Percentiles rank a stretch among this genome's conserved stretches.
These are phyloP conservation scores for Lates japonicus DNA, from an alignment of 2,797 vertebrate species.

Conservation along the genomic window DNA sequence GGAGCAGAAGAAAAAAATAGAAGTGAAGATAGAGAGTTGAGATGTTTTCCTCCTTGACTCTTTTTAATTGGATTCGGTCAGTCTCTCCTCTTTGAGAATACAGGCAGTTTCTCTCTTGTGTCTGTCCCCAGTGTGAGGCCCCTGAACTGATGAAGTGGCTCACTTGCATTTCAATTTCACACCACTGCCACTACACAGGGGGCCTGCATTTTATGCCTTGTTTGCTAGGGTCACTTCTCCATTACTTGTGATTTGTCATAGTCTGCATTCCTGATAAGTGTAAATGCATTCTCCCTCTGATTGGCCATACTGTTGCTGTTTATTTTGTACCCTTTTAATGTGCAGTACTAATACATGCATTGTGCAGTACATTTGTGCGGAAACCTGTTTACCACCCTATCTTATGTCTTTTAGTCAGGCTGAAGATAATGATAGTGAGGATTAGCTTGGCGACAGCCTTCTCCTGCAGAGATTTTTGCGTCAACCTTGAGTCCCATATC, in stretches of 20 bases:
- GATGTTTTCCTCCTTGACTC: constrained; percentile 54
- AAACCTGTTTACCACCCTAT: constrained; percentile 17
- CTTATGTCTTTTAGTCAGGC: constrained; percentile 21
- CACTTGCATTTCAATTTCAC: constrained; percentile 72
- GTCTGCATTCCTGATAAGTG: constrained; percentile 2
- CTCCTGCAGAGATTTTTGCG: constrained; percentile 36
- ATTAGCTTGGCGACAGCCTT: constrained; percentile 29
- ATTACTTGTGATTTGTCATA: constrained; percentile 11
- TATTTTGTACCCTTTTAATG: constrained; percentile 5
- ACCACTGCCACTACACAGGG: constrained; percentile 26
- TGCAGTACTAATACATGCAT: constrained; percentile 8
- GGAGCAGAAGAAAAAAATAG: constrained; percentile 21
- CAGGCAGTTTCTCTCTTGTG: constrained; percentile 51
- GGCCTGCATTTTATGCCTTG: constrained; percentile 26
- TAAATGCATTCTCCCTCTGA: constrained; percentile 8
- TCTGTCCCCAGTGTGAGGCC: constrained; percentile 52
- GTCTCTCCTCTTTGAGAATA: constrained; percentile 43
- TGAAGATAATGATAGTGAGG: constrained; percentile 27
- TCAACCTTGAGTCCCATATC: constrained; percentile 47
- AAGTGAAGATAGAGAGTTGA: constrained; percentile 14
- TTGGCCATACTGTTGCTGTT: neutral
- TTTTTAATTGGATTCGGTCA: constrained; percentile 66
- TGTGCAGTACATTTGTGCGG: neutral
- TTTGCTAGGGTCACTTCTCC: constrained; percentile 27
- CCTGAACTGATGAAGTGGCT: constrained; percentile 54